Evolutionary conservation across 2,113 vertebrate genomes (phyloP), one percentile per base, ranked within the genome.

Genomic region (Camelus bactrianus): DNA sequence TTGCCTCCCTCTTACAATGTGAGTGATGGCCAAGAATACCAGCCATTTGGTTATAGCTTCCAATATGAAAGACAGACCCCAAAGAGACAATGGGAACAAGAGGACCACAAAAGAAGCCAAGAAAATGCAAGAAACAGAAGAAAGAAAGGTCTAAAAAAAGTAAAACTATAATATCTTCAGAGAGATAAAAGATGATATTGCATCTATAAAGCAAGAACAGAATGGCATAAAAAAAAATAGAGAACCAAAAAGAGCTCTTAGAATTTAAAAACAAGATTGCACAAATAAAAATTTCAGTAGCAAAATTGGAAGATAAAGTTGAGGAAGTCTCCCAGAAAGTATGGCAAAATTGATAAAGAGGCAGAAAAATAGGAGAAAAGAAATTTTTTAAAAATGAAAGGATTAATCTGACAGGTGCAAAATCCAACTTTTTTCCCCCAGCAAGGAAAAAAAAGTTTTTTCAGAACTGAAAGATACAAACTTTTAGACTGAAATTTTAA

Each of bases 131-230:
- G 58, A 17, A 82, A 56, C 6, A 50, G 70, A 52, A 50, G 46
- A 80, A 75, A n/a, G 79, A 52, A 80, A 35, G 50, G 1, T 16
- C 50, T 67, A 1, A 60, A 64, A 50, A 82, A 58, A 56, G 28
- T 28, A 69, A 82, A 70, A 32, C 60, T 42, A 9, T 52, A 60
- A 8, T 50, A 56, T 88, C 42, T 6, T 50, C 12, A 70, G 19
- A 91, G n/a, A 91, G 50, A 72, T 56, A 87, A 87, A 77, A 87
- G 75, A 28, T 88, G 46, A 65, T 52, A 91, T 48, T 76, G 24
- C 10, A 26, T 62, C 42, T 32, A 35, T 20, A 76, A 88, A 87
- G 20, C 26, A 94, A 83, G 80, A 75, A 72, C 46, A 83, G 64
- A 83, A 83, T 84, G 32, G 46, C 28, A 56, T 46, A 69, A 76